Base-by-base conservation (phyloP, 2,888 invertebrate species). In the Pseudanteris insignis region DNA sequence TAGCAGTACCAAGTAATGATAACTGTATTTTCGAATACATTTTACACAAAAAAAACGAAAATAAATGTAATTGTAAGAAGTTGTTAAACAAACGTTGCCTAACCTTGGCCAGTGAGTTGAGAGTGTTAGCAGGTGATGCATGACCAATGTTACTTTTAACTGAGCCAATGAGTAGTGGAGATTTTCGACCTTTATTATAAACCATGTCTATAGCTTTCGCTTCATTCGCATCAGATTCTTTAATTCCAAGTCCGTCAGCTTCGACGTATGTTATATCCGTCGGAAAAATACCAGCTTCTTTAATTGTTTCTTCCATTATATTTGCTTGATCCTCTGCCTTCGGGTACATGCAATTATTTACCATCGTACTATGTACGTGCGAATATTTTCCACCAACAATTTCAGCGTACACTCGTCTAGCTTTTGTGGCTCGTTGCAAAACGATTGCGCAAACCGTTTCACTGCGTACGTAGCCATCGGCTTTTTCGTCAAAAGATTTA, bases 191-290 rank as follows among this genome's bases (percentile, higher is more conserved):
- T 30, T 62, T 37, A 4, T 64, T 61, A 28, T 65, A 65, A 1
- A 67, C 63, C 0, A 14, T 11, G 6, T 66, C 68, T 2, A 70
- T 67, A 2, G 70, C 67, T n/a, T 60, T 30, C 0, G 64, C 28
- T 26, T 70, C 71, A 5, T 48, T 33, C 1, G 59, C 38, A 44
- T 69, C 67, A 7, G 85, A 84, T 13, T 83, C 81, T 14, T 76
- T 84, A 2, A 85, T 84, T 41, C 86, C 87, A 12, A 85, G 86
- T 10, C 87, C 87, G 74, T 87, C 74, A 10, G 69, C 69, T 8
- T 71, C 71, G 0, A 71, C 6, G 18, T 59, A 71, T 0, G 50
- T 34, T 3, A 71, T 32, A 5, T 65, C 55, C 26, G 41, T 44
- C 4, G 69, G 67, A 2, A 24, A 14, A 12, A 71, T 11, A 4